Conservation (phyloP, 2,888 invertebrate genomes). For the Limnephilus rhombicus region DNA sequence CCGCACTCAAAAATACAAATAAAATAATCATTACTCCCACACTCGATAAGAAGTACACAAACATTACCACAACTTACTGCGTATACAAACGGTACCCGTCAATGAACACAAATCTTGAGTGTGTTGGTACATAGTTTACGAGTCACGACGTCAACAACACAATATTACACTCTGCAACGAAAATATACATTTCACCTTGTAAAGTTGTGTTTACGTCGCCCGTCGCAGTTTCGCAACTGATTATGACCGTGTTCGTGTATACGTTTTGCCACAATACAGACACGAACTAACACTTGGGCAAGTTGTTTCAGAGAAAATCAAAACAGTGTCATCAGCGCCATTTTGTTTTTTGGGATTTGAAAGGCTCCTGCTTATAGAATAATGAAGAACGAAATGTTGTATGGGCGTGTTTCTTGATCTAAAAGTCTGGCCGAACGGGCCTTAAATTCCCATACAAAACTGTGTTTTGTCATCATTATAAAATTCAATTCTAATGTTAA, state of each 20-base stretch:
- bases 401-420: too few species aligned
- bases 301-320: neutral
- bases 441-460: too few species aligned
- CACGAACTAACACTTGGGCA: neutral
- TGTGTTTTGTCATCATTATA: too few species aligned
- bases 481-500: too few species aligned
- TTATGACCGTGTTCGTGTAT: neutral
- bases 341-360: too few species aligned
- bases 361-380: too few species aligned
- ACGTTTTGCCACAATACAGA: neutral
- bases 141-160: neutral
- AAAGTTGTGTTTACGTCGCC: constrained; percentile 12
- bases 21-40: neutral
- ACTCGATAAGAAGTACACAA: neutral
- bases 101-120: neutral
- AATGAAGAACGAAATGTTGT: too few species aligned
- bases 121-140: neutral
- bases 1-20: neutral
- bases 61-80: neutral
- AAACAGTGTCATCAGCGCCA: too few species aligned
- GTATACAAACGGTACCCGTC: neutral
- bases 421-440: too few species aligned
- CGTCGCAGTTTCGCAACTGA: neutral
- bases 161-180: neutral
- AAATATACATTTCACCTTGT: constrained; percentile 17